Evolutionary conservation across 1,140 invertebrate genomes (phyloP), one percentile per base, ranked within the genome.

Genomic region (Eriosoma lanigerum): DNA sequence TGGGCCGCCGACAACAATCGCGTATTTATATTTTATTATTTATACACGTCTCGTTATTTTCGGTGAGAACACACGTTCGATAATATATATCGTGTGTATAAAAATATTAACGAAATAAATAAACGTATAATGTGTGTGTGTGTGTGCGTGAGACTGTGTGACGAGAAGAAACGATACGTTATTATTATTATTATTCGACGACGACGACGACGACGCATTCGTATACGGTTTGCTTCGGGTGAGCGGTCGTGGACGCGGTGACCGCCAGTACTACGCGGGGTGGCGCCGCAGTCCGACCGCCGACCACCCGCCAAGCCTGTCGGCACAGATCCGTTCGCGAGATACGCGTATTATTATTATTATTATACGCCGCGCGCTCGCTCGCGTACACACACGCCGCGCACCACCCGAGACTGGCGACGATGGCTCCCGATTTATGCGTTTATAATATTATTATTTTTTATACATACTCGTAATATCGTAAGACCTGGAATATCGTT

Each of bases 271-370:
- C 75, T n/a, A 24, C 38, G 75, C 26, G 73, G 17, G 73, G 75
- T 78, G 75, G 75, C 75, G 75, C 75, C 75, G 75, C 56, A 48
- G 15, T 78, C 75, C 75, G 75, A 60, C 54, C 75, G 75, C 75
- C 75, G 75, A 78, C 75, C 75, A 78, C 75, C 75, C 75, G 75
- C 75, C 75, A 62, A 78, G 75, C 75, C 56, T 60, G 75, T 78
- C 75, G 75, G 75, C 75, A 68, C 66, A 78, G 75, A 78, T 78
- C 75, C 75, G 75, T 78, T 62, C 10, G 75, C 56, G 56, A 62
- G 75, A 78, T 78, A 78, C 46, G n/a, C n/a, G n/a, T 62, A 62
- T 62, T 76, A 44, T 76, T n/a, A n/a, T n/a, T 38, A 38, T 38
- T 3, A 3, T 3, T 38, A 60, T 29, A 76, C 32, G n/a, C 29